Evolutionary conservation across 2,888 invertebrate genomes (phyloP).

Genomic region (Lasioglossum zephyrum): DNA sequence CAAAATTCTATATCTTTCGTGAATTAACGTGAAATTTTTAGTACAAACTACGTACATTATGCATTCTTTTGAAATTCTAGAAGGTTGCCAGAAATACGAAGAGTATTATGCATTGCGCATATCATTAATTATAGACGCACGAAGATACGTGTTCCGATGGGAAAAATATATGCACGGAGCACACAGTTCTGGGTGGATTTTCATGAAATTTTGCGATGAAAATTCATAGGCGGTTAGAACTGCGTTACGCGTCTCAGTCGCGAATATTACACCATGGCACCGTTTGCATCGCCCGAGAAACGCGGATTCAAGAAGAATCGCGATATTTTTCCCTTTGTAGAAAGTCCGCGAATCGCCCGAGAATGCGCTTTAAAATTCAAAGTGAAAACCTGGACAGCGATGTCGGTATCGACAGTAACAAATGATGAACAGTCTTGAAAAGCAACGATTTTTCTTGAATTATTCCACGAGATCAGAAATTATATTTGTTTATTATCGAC

Average conservation of each 20-base stretch:
- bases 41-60: neutral
- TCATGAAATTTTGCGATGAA: slow-evolving; percentile 38
- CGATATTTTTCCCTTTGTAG: slow-evolving; percentile 31
- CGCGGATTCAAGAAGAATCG: slow-evolving; percentile 38
- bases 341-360: neutral
- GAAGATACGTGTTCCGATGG: neutral
- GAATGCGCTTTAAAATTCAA: slow-evolving; percentile 41
- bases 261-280: slow-evolving; percentile 4
- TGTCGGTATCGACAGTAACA: neutral
- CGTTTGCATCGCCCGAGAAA: slow-evolving; percentile 19
- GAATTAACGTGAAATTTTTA: neutral
- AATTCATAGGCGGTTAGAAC: slow-evolving; percentile 32
- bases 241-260: slow-evolving; percentile 28
- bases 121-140: slow-evolving; percentile 10
- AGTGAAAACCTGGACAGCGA: neutral
- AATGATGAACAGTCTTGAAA: neutral
- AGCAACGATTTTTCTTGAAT: neutral
- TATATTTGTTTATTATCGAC: neutral
- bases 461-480: neutral
- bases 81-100: neutral
- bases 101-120: neutral
- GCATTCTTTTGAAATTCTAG: neutral
- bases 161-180: neutral
- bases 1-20: neutral
- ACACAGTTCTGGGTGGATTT: slow-evolving; percentile 7